Evolutionary conservation across 2,888 invertebrate genomes (phyloP).

Genomic region (Miltochrista miniata): DNA sequence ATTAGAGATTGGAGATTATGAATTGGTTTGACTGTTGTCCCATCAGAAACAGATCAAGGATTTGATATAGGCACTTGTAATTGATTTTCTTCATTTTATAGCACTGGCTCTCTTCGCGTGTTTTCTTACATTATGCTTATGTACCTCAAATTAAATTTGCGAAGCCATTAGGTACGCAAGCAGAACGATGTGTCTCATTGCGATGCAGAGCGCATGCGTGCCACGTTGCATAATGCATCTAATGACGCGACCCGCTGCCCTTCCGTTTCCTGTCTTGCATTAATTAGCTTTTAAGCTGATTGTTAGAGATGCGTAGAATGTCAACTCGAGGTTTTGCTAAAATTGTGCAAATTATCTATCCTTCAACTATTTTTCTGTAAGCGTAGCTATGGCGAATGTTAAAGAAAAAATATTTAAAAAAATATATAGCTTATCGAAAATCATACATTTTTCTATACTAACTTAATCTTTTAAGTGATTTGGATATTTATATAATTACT

Average conservation of each 20-base stretch:
- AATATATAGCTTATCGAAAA: no score
- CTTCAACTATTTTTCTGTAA: background rate
- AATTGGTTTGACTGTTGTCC: no score
- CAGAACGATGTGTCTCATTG: slow-evolving; percentile 26
- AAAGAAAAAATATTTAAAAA: no score
- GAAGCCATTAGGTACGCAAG: slow-evolving; percentile 3
- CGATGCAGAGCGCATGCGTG: slow-evolving; percentile 60
- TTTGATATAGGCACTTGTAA: no score
- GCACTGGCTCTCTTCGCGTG: no score
- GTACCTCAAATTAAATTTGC: background rate
- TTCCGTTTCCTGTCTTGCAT: slow-evolving; percentile 73
- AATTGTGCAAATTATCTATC: background rate
- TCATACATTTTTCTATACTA: no score
- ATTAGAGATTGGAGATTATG: no score
- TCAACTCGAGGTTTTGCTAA: slow-evolving; percentile 1
- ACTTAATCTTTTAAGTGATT: no score
- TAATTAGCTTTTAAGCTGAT: slow-evolving; percentile 60
- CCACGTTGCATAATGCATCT: slow-evolving; percentile 74
- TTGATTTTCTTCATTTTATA: no score
- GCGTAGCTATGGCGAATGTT: background rate
- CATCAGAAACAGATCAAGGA: no score
- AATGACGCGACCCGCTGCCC: slow-evolving; percentile 73
- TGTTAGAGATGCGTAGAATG: slow-evolving; percentile 5
- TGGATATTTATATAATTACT: no score
- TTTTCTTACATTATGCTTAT: background rate